Evolutionary conservation across 2,797 vertebrate species (phyloP), one percentile per base, ranked within the genome.

Genomic region (Halcyon smyrnensis): DNA sequence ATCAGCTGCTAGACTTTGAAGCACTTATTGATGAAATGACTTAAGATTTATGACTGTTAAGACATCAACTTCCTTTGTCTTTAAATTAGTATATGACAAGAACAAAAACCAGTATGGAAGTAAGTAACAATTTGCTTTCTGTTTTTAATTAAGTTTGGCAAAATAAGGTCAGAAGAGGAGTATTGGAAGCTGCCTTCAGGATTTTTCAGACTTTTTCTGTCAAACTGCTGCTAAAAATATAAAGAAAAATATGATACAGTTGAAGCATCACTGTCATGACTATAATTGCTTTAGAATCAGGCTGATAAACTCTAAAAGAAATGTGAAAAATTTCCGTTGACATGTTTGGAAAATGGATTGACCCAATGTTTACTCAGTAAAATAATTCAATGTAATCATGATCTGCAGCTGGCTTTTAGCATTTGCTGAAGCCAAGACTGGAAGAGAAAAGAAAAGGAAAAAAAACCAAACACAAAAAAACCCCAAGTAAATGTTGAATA

Each of bases 131-230:
- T 77, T 81, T 84, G 30, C 37, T 84, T 76, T 69, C 46, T 71
- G 41, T 6, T 80, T 93, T 84, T 80, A 91, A 96, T 86, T 54
- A 90, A 65, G 6, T 86, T 90, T 79, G 91, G 84, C 82, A 92
- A 93, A 95, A 62, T 45, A 89, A 92, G 51, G 79, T 75, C 87
- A 90, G 74, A 57, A 90, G 32, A 95, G 27, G 32, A 80, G 24
- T 43, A n/a, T 53, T 68, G 75, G 45, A 81, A 78, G 62, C 68
- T 57, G 87, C 50, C 57, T 60, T 60, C n/a, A 69, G 79, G 54
- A 85, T 68, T 81, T 80, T 91, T 67, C 48, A 48, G 71, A 60
- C 16, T 53, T 64, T 79, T 89, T 74, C 87, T 77, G 62, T 75
- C 79, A 80, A 90, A 46, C 37, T 50, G 63, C 30, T 53, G 23